Evolutionary conservation across 2,888 invertebrate species (phyloP), one percentile per base, ranked within the genome.

Genomic region (Drosophila lacicola): DNA sequence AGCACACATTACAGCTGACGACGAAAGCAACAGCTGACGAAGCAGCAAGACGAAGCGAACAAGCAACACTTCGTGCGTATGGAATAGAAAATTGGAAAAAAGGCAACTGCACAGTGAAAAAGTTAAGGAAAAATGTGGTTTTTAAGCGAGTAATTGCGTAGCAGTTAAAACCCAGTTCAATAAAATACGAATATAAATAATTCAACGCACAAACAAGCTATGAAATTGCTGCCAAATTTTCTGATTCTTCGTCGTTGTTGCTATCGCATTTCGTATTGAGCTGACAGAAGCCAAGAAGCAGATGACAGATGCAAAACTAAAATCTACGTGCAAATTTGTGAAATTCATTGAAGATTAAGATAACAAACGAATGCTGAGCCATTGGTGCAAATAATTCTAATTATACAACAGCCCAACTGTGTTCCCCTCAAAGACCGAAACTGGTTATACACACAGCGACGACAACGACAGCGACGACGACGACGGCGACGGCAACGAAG

Each of bases 371-470:
- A 78, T 60, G 60, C 58, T 69, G 53, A 74, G 51, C 46, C 60
- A 70, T 68, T 73, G 70, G 51, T 64, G 66, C 58, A 69, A 78
- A 76, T 33, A 74, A 63, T 81, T 86, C 70, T 74, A 84, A 87
- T 88, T 84, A 88, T 88, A 84, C 83, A 84, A 84, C 78, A 84
- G 69, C 44, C 74, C 78, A 79, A 82, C 73, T 66, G 72, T 68
- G 65, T 66, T 62, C 66, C 63, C 73, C 75, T 69, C 67, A 57
- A 75, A 82, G 75, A 84, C 80, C 85, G 64, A 87, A 85, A 84
- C 83, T 88, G 88, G 88, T 84, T 84, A 88, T 88, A 84, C 85
- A 85, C 80, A 88, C 88, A 83, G 61, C 76, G 21, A 61, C 74
- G 47, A 57, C 76, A 65, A 56, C 72, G 41, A 64, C 66, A 29